Base-by-base conservation (phyloP, 2,113 vertebrate genomes). In the Conger conger region DNA sequence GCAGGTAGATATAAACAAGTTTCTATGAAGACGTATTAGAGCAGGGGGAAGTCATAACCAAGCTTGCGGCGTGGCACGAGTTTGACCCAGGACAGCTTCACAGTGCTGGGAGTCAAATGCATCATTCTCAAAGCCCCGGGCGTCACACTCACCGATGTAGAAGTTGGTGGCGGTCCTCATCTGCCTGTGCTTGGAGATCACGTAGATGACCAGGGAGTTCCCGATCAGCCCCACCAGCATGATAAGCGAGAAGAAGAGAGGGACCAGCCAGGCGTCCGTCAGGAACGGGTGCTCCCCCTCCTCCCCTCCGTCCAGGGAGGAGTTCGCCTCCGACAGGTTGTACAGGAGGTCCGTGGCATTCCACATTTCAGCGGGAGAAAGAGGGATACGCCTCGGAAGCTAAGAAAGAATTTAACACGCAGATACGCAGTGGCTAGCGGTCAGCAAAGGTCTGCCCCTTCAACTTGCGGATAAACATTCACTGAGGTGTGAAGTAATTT, bases 131-230 rank as follows among this genome's bases (percentile, higher is more conserved):
- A 15, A n/a, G 33, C 18, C 35, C 23, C 4, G 35, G 20, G 36
- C 27, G 45, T 76, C 27, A 45, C 38, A 73, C 94, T 95, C 89
- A 96, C 96, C 96, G 76, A 96, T 96, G 90, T 96, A 96, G 90
- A 96, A 96, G 93, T 96, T 96, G 42, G 96, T 96, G 27, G 95
- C 96, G 0, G 96, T 96, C 87, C 95, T 93, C 96, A 96, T 96
- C 89, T 96, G 96, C 53, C 94, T 90, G 92, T 96, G 96, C 68
- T 96, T 96, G 81, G 95, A 94, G 85, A 96, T 94, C 1, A 96
- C 95, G 85, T 96, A 96, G 54, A 96, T 96, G 37, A 96, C 95
- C 87, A 96, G 90, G 27, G 95, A 94, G 90, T 96, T 96, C 5
- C 96, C 96, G 50, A 96, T 90, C n/a, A 96, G 90, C 79, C 96